Percentiles rank a stretch among this genome's conserved stretches.
These are phyloP conservation scores for Megalonaias nervosa DNA, from an alignment of 1,140 invertebrate species.

Conservation along the genomic window DNA sequence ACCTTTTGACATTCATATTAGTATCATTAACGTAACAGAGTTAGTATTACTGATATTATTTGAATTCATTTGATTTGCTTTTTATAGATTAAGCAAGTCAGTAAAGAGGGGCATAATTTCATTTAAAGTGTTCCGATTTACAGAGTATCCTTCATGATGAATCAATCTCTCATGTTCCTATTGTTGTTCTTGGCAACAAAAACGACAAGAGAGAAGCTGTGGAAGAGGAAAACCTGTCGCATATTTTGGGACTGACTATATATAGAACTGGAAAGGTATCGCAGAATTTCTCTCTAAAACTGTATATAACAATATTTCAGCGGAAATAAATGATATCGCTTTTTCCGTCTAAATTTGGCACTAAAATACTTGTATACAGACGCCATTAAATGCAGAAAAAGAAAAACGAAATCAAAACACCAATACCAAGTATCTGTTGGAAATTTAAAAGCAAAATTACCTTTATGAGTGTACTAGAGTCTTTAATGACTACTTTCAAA, in stretches of 20 bases:
- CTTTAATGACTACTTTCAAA: too few relatives aligned
- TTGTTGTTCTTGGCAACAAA: constrained; percentile 46
- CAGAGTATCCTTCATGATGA: constrained; percentile 43
- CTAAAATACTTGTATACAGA: background rate
- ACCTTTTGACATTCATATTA: too few relatives aligned
- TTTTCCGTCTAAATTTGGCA: background rate
- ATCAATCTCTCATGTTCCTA: constrained; percentile 23
- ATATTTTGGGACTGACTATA: constrained; percentile 18
- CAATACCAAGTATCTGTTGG: too few relatives aligned
- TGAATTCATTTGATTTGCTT: background rate
- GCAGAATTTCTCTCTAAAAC: background rate
- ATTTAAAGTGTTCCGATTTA: background rate
- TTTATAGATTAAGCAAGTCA: background rate
- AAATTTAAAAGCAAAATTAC: too few relatives aligned
- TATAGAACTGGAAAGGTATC: constrained; percentile 19
- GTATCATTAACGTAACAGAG: background rate
- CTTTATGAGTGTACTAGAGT: too few relatives aligned
- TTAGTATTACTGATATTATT: background rate
- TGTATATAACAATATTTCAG: background rate
- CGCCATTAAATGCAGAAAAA: background rate
- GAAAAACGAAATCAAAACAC: too few relatives aligned
- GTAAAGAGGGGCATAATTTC: background rate
- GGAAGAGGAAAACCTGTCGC: constrained; percentile 32
- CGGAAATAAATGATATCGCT: background rate
- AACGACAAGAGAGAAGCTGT: constrained; percentile 33